A percentile compares a stretch with the other conserved stretches of the same genome.
Evolutionary conservation across 2,113 vertebrate species (phyloP).

Genomic region (Xerus inauris): DNA sequence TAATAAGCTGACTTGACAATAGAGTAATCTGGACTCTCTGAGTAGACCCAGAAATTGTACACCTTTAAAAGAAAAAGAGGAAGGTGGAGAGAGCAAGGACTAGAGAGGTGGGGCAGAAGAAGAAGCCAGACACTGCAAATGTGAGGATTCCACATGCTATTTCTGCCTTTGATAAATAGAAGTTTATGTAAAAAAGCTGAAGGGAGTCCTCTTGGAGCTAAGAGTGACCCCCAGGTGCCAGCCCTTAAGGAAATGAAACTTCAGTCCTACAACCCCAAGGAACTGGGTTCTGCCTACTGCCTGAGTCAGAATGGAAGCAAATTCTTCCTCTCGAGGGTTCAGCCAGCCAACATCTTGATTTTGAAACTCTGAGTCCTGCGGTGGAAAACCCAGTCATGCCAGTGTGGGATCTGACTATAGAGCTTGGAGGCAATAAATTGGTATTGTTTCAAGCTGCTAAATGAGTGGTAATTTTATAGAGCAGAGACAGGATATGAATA

Average conservation of each 20-base stretch:
- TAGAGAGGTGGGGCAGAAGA: neutral
- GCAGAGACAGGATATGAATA: neutral
- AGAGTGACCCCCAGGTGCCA: neutral
- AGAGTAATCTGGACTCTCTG: neutral
- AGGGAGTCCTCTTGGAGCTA: neutral
- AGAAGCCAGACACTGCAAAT: neutral
- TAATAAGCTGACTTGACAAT: neutral
- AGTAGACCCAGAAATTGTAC: neutral
- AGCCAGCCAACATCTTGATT: neutral
- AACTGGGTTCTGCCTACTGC: neutral
- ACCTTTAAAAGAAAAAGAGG: neutral
- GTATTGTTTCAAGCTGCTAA: neutral
- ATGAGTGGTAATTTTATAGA: neutral
- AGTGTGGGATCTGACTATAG: neutral
- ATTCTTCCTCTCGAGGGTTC: neutral
- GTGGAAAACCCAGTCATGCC: neutral
- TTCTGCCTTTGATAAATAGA: neutral
- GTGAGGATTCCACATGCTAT: accelerated
- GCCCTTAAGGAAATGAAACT: neutral
- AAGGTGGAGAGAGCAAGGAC: neutral
- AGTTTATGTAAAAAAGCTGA: accelerated
- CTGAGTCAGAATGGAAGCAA: neutral
- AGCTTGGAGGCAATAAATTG: neutral
- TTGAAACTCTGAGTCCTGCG: neutral
- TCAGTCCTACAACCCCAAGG: neutral